Evolutionary conservation across 2,888 invertebrate species (phyloP).

Genomic region (Hyles lineata): DNA sequence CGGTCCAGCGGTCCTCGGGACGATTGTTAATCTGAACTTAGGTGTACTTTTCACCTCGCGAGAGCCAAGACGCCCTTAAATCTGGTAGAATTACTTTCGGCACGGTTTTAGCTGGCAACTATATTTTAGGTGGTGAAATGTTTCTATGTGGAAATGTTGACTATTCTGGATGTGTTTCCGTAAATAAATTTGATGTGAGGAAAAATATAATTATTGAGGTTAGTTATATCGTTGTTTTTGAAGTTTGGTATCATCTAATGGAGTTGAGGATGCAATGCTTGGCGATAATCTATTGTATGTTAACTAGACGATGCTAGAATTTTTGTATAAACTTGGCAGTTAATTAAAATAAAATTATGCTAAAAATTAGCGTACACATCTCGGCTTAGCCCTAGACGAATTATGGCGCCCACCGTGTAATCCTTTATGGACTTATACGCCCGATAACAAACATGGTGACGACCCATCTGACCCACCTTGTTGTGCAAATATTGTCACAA

Average conservation of each 20-base stretch:
- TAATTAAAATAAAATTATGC: too few relatives aligned
- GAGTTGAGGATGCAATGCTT: too few relatives aligned
- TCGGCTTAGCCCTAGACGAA: too few relatives aligned
- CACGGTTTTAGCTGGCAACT: constrained; percentile 43
- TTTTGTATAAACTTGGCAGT: too few relatives aligned
- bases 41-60: constrained; percentile 77
- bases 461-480: constrained; percentile 39
- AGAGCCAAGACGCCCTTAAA: constrained; percentile 61
- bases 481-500: constrained; percentile 83
- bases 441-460: background rate
- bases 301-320: too few relatives aligned
- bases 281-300: too few relatives aligned
- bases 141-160: background rate
- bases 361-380: too few relatives aligned
- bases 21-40: constrained; percentile 80
- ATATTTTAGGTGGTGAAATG: constrained; percentile 5
- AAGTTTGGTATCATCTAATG: too few relatives aligned
- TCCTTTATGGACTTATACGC: background rate
- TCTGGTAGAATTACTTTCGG: constrained; percentile 57
- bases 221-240: too few relatives aligned
- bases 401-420: background rate
- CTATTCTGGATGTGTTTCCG: background rate
- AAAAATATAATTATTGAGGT: too few relatives aligned
- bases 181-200: too few relatives aligned
- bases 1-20: constrained; percentile 58